Conservation (phyloP, 2,113 vertebrate genomes). For the Paraplagusia blochii region DNA sequence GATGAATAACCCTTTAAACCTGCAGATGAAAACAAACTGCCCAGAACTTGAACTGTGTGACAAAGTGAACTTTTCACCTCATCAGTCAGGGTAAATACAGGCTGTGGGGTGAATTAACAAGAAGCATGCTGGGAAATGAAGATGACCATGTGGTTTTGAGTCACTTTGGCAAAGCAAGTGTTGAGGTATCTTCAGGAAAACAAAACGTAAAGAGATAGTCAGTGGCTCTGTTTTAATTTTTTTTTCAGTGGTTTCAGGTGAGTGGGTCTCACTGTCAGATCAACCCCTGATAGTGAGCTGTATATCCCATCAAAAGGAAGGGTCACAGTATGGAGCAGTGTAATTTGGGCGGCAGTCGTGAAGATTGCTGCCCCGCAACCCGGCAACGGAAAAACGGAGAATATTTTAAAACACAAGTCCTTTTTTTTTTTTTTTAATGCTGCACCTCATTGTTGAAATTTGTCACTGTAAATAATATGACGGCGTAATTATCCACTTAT, state of each 20-base stretch:
- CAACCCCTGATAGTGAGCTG: too few species aligned
- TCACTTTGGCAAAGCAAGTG: constrained; percentile 26
- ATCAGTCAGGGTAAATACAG: constrained; percentile 33
- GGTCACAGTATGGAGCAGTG: too few species aligned
- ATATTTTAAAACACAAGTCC: too few species aligned
- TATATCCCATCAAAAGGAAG: too few species aligned
- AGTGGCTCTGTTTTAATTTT: too few species aligned
- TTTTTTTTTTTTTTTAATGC: too few species aligned
- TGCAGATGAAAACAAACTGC: neutral
- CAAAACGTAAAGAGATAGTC: constrained; percentile 24
- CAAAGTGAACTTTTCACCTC: constrained; percentile 19
- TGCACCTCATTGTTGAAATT: too few species aligned
- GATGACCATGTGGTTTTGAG: constrained; percentile 2
- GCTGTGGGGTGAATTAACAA: constrained; percentile 50
- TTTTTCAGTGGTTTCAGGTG: constrained; percentile 12
- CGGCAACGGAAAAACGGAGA: too few species aligned
- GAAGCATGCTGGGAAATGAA: constrained; percentile 57
- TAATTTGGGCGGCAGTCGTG: too few species aligned
- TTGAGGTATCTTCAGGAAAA: constrained; percentile 25
- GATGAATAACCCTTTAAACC: neutral
- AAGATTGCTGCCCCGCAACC: too few species aligned
- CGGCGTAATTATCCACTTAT: too few species aligned
- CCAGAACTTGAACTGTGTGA: neutral
- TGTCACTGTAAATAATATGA: too few species aligned
- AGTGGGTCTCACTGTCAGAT: neutral